These are phyloP conservation scores for Pachyuromys duprasi DNA, from an alignment of 2,797 vertebrate genomes.

Conservation along the genomic window DNA sequence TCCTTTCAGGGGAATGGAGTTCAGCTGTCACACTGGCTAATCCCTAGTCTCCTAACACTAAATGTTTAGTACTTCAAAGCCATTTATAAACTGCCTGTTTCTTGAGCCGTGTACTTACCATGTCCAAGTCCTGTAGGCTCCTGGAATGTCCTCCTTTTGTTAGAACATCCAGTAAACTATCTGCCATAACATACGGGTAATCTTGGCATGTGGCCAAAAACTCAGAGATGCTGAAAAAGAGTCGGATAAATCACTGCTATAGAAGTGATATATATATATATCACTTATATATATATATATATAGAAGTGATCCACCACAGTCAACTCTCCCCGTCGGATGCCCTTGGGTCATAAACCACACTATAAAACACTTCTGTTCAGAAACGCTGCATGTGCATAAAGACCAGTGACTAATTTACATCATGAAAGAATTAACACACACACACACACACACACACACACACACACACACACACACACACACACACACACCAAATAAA, in stretches of 20 bases:
- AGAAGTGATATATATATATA: no score
- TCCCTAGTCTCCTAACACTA: constrained; percentile 59
- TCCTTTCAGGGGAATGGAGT: constrained; percentile 40
- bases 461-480: no score
- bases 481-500: background rate
- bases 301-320: background rate
- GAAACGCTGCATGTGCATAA: background rate
- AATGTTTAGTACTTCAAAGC: constrained; percentile 49
- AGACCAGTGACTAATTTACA: background rate
- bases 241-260: background rate
- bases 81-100: constrained; percentile 13
- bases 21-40: constrained; percentile 43
- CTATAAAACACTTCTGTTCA: background rate
- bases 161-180: constrained; percentile 95
- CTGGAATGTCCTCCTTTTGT: constrained; percentile 96
- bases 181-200: constrained; percentile 94
- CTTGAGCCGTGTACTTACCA: constrained; percentile 85
- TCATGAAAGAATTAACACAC: background rate
- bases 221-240: constrained; percentile 90
- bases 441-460: no score
- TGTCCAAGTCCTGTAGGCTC: constrained; percentile 89
- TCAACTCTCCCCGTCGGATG: background rate
- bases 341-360: background rate
- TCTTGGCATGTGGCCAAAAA: constrained; percentile 94
- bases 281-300: no score